phyloP scores from a whole-genome alignment of 1,140 invertebrate species.

The Cryptotermes secundus region DNA sequence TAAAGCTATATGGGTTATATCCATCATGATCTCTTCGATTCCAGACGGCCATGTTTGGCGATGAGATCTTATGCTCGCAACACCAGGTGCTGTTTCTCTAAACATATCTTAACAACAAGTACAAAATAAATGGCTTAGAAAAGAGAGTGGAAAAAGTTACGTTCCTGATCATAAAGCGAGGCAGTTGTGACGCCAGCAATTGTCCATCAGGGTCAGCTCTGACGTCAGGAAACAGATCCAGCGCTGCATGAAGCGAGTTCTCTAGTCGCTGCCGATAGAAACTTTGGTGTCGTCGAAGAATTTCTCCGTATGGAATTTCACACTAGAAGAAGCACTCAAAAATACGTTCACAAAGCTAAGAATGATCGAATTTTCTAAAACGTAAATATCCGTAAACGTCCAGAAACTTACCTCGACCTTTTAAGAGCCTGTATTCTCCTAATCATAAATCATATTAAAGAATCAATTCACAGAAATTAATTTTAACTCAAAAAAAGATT shows the following conservation, averaged over 20 bases:
- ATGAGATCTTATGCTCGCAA: not conserved
- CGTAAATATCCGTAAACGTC: no score
- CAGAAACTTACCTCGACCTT: no score
- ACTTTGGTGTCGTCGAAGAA: not conserved
- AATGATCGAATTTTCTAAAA: no score
- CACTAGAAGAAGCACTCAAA: no score
- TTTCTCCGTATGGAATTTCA: not conserved
- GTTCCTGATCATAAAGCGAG: not conserved
- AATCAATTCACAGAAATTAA: no score
- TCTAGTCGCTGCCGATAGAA: not conserved
- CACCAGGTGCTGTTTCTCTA: conserved; percentile 1
- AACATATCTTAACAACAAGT: not conserved
- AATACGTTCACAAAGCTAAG: no score
- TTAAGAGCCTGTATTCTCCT: no score
- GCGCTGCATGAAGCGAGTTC: not conserved
- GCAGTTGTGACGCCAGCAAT: not conserved
- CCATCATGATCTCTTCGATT: no score
- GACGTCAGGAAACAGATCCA: not conserved
- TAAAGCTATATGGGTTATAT: no score
- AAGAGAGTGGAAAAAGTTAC: not conserved
- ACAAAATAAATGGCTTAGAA: not conserved
- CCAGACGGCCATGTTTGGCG: not conserved
- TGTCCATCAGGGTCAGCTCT: conserved; percentile 5
- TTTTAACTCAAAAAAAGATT: no score
- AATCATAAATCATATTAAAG: no score